Percentiles rank a stretch among this genome's conserved stretches.
Conservation (phyloP, 2,888 invertebrate species). For the Platynereis dumerilii region DNA sequence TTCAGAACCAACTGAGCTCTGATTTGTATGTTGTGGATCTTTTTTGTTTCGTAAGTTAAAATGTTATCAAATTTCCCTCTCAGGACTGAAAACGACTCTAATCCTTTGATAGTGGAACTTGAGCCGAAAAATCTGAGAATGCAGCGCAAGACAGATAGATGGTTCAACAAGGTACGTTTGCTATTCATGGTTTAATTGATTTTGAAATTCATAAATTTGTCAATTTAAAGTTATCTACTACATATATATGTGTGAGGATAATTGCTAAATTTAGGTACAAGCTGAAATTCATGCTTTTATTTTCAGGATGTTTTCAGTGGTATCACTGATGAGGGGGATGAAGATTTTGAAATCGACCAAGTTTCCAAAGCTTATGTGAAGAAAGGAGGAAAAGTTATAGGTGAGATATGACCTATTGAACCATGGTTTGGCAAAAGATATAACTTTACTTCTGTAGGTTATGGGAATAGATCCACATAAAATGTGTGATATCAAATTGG, state of each 20-base stretch:
- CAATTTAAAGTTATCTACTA: too few relatives aligned
- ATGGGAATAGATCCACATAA: too few relatives aligned
- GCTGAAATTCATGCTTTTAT: conserved; percentile 14
- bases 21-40: too few relatives aligned
- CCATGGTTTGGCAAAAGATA: too few relatives aligned
- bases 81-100: conserved; percentile 32
- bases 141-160: conserved; percentile 54
- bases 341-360: conserved; percentile 84
- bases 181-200: background rate
- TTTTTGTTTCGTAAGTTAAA: too few relatives aligned
- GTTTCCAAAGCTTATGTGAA: conserved; percentile 64
- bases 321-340: conserved; percentile 82
- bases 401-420: conserved; percentile 31
- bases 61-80: too few relatives aligned
- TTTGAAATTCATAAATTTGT: conserved; percentile 22
- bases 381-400: conserved; percentile 43
- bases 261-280: too few relatives aligned
- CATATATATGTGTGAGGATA: too few relatives aligned
- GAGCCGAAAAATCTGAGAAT: conserved; percentile 45
- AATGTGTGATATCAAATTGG: too few relatives aligned
- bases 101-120: conserved; percentile 62
- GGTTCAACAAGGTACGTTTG: conserved; percentile 62
- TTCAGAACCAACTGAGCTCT: too few relatives aligned
- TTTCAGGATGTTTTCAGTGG: conserved; percentile 76
- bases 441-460: too few relatives aligned